phyloP scores from a whole-genome alignment of 2,888 invertebrate species.

The Euproctis similis region DNA sequence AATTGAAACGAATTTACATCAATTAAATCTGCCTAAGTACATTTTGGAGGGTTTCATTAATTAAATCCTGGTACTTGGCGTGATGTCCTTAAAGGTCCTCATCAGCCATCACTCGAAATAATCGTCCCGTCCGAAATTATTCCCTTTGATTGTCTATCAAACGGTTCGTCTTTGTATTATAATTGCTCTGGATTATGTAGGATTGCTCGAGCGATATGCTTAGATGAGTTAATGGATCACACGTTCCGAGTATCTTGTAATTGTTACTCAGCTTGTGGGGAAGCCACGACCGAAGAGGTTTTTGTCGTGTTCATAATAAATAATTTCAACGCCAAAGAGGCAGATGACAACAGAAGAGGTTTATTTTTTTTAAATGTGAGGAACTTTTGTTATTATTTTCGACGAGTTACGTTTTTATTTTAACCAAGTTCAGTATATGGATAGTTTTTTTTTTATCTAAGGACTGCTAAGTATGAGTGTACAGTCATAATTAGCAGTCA shows the following conservation, averaged over 20 bases:
- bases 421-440: no score
- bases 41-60: conserved; percentile 46
- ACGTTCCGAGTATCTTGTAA: conserved; percentile 2
- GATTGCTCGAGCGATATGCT: conserved; percentile 23
- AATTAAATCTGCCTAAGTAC: conserved; percentile 22
- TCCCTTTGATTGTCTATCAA: conserved; percentile 57
- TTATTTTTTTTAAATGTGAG: no score
- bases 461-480: no score
- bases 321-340: no score
- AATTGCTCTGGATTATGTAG: conserved; percentile 43
- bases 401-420: no score
- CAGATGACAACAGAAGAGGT: no score
- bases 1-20: conserved; percentile 19
- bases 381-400: no score
- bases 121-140: conserved; percentile 60
- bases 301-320: no score
- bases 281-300: no score
- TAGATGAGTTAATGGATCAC: conserved; percentile 15
- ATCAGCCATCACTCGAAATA: conserved; percentile 49
- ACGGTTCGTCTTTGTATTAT: conserved; percentile 42
- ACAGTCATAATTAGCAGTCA: no score
- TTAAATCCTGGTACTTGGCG: conserved; percentile 47
- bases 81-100: conserved; percentile 29
- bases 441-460: no score
- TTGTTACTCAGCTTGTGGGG: no score